A percentile compares a stretch with the other conserved stretches of the same genome.
phyloP scores from a whole-genome alignment of 2,797 vertebrate species.

The Rousettus madagascariensis region DNA sequence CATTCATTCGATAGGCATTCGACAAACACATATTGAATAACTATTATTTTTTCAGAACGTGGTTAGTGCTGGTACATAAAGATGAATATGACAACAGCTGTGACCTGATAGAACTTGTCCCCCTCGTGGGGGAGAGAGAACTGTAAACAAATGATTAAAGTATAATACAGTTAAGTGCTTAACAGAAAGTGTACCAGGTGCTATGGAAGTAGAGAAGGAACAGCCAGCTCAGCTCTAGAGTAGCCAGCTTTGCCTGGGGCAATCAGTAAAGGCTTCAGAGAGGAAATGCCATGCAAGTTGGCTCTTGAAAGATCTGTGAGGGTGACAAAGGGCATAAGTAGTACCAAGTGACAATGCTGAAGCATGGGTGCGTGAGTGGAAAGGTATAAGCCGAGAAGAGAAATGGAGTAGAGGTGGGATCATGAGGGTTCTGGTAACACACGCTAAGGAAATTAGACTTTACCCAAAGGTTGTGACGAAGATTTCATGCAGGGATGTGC shows the following conservation, averaged over 20 bases:
- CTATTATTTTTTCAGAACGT: not conserved
- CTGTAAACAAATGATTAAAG: not conserved
- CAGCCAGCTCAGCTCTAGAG: not conserved
- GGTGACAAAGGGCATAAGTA: fast-evolving
- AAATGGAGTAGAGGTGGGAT: not conserved
- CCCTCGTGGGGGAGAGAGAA: not conserved
- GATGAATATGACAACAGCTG: not conserved
- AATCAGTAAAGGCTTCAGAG: not conserved
- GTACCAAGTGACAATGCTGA: not conserved
- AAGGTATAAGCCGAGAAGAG: not conserved
- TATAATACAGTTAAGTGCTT: not conserved
- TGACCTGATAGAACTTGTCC: conserved; percentile 31
- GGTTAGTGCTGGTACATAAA: not conserved
- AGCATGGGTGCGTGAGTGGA: not conserved
- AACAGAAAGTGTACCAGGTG: not conserved
- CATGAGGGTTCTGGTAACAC: not conserved
- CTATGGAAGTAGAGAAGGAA: fast-evolving
- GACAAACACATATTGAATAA: not conserved
- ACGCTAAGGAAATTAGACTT: not conserved
- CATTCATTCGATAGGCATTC: not conserved
- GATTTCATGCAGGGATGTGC: not conserved
- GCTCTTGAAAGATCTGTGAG: not conserved
- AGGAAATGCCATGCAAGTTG: not conserved
- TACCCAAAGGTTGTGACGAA: not conserved
- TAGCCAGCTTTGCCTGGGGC: not conserved